phyloP scores from a whole-genome alignment of 1,140 invertebrate species.

The Drosophila repletoides region DNA sequence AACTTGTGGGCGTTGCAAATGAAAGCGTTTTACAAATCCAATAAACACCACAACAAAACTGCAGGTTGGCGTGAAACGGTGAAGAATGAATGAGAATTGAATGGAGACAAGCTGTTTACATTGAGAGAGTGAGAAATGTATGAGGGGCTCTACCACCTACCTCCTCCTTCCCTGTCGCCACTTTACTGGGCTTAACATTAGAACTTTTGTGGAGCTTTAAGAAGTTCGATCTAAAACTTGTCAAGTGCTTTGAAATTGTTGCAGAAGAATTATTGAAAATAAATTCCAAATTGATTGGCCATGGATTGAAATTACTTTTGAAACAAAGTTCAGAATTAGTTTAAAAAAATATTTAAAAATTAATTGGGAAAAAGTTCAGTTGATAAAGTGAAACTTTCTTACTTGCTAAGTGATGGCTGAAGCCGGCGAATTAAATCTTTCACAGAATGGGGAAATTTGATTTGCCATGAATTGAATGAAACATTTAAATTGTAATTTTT shows the following conservation, averaged over 20 bases:
- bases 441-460: too few species aligned
- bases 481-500: too few species aligned
- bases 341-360: too few species aligned
- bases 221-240: constrained; percentile 11
- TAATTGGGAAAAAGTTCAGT: too few species aligned
- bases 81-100: background rate
- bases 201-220: constrained; percentile 20
- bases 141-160: background rate
- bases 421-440: too few species aligned
- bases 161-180: constrained; percentile 21
- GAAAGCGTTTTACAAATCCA: constrained; percentile 40
- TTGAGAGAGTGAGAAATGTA: background rate
- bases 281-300: constrained; percentile 10
- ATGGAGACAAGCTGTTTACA: background rate
- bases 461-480: too few species aligned
- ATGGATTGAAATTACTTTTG: too few species aligned
- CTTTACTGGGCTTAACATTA: constrained; percentile 46
- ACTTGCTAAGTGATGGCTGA: too few species aligned
- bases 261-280: constrained; percentile 9
- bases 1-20: constrained; percentile 30
- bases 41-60: constrained; percentile 46
- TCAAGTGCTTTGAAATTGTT: constrained; percentile 4
- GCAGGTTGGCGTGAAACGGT: background rate
- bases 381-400: too few species aligned
- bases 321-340: too few species aligned